phyloP scores from a whole-genome alignment of 1,140 invertebrate genomes.

The Calosoma granatense region DNA sequence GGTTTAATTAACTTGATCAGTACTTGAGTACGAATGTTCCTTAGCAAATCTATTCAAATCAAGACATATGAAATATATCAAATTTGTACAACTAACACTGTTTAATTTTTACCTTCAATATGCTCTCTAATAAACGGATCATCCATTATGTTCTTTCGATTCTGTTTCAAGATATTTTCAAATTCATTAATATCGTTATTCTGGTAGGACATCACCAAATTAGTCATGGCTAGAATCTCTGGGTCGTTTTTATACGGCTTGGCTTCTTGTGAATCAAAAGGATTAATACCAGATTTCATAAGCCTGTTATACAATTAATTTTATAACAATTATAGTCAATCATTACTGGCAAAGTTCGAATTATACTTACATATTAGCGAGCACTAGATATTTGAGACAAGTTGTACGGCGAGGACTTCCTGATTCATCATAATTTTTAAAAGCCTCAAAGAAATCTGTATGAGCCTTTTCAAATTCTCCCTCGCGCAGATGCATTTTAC shows the following conservation, averaged over 20 bases:
- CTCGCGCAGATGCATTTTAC: conserved; percentile 99
- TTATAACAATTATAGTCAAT: too few species aligned
- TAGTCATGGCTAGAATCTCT: conserved; percentile 99
- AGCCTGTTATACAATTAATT: too few species aligned
- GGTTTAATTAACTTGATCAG: conserved; percentile 96
- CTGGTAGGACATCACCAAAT: conserved; percentile 96
- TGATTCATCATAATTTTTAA: conserved; percentile 99
- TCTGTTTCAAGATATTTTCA: conserved; percentile 91
- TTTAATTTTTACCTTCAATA: conserved; percentile 65
- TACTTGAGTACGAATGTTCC: conserved; percentile 97
- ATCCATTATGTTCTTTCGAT: conserved; percentile 96
- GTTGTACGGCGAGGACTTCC: conserved; percentile 95
- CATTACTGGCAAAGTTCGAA: too few species aligned
- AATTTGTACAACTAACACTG: background rate
- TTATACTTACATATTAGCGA: conserved; percentile 88
- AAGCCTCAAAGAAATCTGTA: conserved; percentile 99
- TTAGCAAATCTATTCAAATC: conserved; percentile 74
- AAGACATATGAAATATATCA: conserved; percentile 13
- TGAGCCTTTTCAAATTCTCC: conserved; percentile 98
- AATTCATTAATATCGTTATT: conserved; percentile 99
- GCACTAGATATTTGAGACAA: conserved; percentile 95
- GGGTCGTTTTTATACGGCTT: conserved; percentile 99
- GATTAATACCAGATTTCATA: conserved; percentile 99
- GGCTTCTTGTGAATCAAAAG: conserved; percentile 99
- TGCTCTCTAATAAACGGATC: conserved; percentile 99